Evolutionary conservation across 2,888 invertebrate genomes (phyloP), one percentile per base, ranked within the genome.

Genomic region (Noctua pronuba): DNA sequence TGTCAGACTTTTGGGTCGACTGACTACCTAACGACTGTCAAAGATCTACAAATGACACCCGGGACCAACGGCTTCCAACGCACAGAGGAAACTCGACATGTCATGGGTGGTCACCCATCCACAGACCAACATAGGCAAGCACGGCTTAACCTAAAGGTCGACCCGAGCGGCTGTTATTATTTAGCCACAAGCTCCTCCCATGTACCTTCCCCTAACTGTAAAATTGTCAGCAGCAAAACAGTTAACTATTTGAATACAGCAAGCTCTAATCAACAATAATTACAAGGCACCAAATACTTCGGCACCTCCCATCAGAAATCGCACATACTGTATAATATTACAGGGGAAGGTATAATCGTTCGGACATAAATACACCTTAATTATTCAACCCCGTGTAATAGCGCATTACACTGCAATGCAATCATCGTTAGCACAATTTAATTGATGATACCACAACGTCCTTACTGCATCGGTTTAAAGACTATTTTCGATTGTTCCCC

Each of bases 401-500:
- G 75, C 81, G 69, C 83, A 80, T 85, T 76, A 86, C 68, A 64
- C 66, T 88, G 84, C 78, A 79, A 74, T 82, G 80, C 85, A 88
- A 88, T 87, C 82, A 86, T 87, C 84, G 82, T 84, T 84, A 88
- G 76, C 76, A 81, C 73, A 71, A 38, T 83, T 88, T 78, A 83
- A 84, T 84, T 88, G 79, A 78, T 78, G 72, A 75, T 71, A 72
- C 76, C 31, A 28, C 74, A 73, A 82, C 75, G 49, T 79, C 71
- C 75, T 72, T 86, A 86, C 70, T 58, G 18, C 80, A 75, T 66
- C 16, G 79, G 67, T 58, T 81, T 87, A 87, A 38, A 60, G 58
- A 62, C 66, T 68, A 84, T 75, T 73, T 84, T 88, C 41, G 71
- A 86, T 79, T 79, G 75, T 31, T 79, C 86, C 66, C 18, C 21